A percentile compares a stretch with the other conserved stretches of the same genome.
phyloP scores from a whole-genome alignment of 2,888 invertebrate species.

The Hyppa rectilinea region DNA sequence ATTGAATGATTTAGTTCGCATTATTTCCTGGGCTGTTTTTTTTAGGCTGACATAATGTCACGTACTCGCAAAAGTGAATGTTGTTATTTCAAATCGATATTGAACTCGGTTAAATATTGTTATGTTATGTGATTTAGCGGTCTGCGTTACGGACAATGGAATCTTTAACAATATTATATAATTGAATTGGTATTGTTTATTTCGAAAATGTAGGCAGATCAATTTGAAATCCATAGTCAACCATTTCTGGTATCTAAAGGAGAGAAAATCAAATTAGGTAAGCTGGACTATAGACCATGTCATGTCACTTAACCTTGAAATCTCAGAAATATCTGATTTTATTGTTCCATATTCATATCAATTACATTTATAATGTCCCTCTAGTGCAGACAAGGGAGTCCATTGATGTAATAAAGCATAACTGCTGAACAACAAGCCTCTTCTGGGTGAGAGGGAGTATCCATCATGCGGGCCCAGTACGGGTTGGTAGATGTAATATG shows the following conservation, averaged over 20 bases:
- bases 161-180: not conserved
- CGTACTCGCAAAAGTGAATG: slow-evolving; percentile 25
- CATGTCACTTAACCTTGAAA: too few species aligned
- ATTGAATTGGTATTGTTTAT: not conserved
- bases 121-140: not conserved
- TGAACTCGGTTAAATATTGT: not conserved
- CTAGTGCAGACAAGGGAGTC: too few species aligned
- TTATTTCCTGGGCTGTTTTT: slow-evolving; percentile 23
- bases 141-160: not conserved
- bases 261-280: not conserved
- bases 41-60: slow-evolving; percentile 33
- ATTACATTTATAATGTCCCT: too few species aligned
- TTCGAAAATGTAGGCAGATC: not conserved
- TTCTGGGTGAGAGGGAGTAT: too few species aligned
- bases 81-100: not conserved
- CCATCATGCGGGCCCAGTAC: too few species aligned
- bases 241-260: not conserved
- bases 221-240: not conserved
- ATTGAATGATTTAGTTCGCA: slow-evolving; percentile 22
- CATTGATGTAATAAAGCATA: too few species aligned
- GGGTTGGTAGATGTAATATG: too few species aligned
- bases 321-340: too few species aligned
- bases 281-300: too few species aligned
- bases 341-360: not conserved
- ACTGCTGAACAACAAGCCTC: too few species aligned